phyloP scores from a whole-genome alignment of 2,113 vertebrate species.

The Trachemys scripta region DNA sequence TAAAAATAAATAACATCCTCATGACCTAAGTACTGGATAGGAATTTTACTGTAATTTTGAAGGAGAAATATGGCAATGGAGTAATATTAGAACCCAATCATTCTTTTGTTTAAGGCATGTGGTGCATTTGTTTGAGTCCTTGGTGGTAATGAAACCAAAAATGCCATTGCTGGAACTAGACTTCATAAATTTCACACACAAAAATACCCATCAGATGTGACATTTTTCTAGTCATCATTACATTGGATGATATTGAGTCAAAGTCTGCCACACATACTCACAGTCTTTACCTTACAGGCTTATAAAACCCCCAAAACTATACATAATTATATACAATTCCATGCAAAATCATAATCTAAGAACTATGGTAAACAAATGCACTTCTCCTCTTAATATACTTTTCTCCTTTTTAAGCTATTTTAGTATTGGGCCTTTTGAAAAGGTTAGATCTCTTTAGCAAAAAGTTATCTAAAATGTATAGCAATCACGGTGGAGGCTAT shows the following conservation, averaged over 20 bases:
- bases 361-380: background rate
- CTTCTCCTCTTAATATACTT: background rate
- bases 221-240: background rate
- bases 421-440: background rate
- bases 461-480: background rate
- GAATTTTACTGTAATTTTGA: slow-evolving; percentile 21
- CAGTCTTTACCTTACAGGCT: background rate
- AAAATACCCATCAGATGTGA: slow-evolving; percentile 24
- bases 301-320: background rate
- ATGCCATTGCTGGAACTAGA: slow-evolving; percentile 11
- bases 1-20: slow-evolving; percentile 32
- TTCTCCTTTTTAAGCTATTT: background rate
- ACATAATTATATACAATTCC: background rate
- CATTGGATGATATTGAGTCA: background rate
- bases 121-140: slow-evolving; percentile 60
- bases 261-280: background rate
- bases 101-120: slow-evolving; percentile 72
- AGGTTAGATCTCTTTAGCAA: background rate
- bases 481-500: background rate
- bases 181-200: slow-evolving; percentile 21
- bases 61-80: background rate
- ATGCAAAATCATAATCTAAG: slow-evolving; percentile 1
- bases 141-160: slow-evolving; percentile 22
- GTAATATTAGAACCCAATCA: slow-evolving; percentile 56
- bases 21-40: slow-evolving; percentile 19